These are phyloP conservation scores for Tenualosa thibaudeaui DNA, from an alignment of 2,797 vertebrate genomes.

Conservation along the genomic window DNA sequence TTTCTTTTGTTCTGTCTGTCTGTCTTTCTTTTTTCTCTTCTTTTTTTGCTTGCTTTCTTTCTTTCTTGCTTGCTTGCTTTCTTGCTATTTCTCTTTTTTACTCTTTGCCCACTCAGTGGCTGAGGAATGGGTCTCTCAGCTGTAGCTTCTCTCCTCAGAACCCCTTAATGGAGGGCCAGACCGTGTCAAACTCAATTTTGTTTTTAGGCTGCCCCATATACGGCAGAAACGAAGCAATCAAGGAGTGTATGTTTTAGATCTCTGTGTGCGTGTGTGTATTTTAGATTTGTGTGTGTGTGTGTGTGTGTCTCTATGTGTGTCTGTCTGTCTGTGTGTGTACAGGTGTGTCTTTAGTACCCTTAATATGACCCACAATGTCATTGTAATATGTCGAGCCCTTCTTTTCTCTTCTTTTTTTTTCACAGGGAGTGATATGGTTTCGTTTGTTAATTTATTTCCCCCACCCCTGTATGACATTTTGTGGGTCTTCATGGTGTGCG, in stretches of 20 bases:
- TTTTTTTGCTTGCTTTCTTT: not conserved
- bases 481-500: not conserved
- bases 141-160: slow-evolving; percentile 5
- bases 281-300: not conserved
- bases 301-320: not conserved
- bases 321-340: not conserved
- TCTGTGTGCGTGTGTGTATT: slow-evolving; percentile 27
- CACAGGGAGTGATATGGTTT: slow-evolving; percentile 17
- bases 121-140: slow-evolving; percentile 1
- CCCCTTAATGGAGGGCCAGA: slow-evolving; percentile 36
- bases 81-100: not conserved
- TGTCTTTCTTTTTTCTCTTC: not conserved
- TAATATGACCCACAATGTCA: not conserved
- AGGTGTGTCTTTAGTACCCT: not conserved
- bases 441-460: not conserved
- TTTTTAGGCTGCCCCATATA: slow-evolving; percentile 52
- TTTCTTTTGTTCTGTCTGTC: not conserved
- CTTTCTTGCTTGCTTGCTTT: not conserved
- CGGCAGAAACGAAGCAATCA: slow-evolving; percentile 45
- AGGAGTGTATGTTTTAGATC: slow-evolving; percentile 29
- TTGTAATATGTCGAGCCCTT: no score
- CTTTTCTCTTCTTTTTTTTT: not conserved
- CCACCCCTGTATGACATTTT: not conserved
- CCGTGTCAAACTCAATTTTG: slow-evolving; percentile 52
- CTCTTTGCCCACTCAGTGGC: not conserved